A percentile compares a stretch with the other conserved stretches of the same genome.
These are phyloP conservation scores for Agraylea sexmaculata DNA, from an alignment of 1,140 invertebrate species.

Conservation along the genomic window DNA sequence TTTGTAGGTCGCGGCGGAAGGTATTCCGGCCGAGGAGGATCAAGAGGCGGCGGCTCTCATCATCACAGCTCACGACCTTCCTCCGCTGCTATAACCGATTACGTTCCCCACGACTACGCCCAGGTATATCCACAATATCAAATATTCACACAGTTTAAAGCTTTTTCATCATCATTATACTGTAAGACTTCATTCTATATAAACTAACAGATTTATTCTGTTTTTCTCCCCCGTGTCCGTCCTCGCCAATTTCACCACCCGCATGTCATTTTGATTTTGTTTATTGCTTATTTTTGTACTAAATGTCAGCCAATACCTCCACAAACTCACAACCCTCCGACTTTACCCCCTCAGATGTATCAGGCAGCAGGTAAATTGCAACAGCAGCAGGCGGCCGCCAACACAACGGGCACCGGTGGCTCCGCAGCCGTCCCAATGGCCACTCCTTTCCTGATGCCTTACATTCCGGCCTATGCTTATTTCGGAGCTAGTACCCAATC, in stretches of 20 bases:
- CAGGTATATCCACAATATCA: not conserved
- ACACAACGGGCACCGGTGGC: conserved; percentile 32
- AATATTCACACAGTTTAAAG: not conserved
- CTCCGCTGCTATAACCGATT: conserved; percentile 8
- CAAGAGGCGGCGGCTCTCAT: conserved; percentile 12
- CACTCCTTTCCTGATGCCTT: conserved; percentile 44
- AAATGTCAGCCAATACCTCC: conserved; percentile 23
- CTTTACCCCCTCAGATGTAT: not conserved
- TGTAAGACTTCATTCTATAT: too few species aligned
- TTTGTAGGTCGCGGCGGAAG: not conserved
- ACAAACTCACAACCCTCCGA: conserved; percentile 20
- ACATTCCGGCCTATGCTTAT: conserved; percentile 46
- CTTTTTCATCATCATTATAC: not conserved
- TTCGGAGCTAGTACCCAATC: conserved; percentile 34
- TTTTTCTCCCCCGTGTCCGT: conserved; percentile 1
- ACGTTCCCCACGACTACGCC: conserved; percentile 3
- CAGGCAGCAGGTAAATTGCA: not conserved
- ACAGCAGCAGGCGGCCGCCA: conserved; percentile 26
- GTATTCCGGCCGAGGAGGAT: conserved; percentile 12
- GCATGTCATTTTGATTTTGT: conserved; percentile 18
- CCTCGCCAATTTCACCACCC: conserved; percentile 7
- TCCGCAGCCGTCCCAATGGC: conserved; percentile 26
- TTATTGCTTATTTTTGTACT: conserved; percentile 24
- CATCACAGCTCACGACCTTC: conserved; percentile 11
- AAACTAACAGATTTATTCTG: too few species aligned